These are phyloP conservation scores for Cettia cetti DNA, from an alignment of 2,113 vertebrate species.

Conservation along the genomic window DNA sequence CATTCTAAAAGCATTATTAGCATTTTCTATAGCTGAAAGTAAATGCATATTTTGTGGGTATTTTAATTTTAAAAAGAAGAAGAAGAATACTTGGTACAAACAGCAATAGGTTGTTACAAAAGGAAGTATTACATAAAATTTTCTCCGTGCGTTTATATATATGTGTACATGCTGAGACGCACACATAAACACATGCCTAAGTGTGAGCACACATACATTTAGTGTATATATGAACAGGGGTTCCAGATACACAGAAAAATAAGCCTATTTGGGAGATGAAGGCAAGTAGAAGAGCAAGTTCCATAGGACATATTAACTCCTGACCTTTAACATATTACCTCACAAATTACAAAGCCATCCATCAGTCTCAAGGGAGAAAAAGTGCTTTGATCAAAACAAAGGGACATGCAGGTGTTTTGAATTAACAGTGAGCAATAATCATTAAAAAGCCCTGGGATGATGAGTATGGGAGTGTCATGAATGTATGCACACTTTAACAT, in stretches of 20 bases:
- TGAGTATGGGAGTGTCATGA: slow-evolving; percentile 5
- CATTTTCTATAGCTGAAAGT: slow-evolving; percentile 85
- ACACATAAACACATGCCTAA: slow-evolving; percentile 21
- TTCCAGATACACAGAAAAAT: slow-evolving; percentile 49
- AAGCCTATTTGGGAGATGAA: slow-evolving; percentile 59
- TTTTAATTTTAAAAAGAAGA: slow-evolving; percentile 82
- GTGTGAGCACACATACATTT: slow-evolving; percentile 6
- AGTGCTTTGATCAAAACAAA: slow-evolving; percentile 75
- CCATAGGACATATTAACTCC: slow-evolving; percentile 73
- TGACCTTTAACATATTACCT: slow-evolving; percentile 80
- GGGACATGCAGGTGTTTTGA: slow-evolving; percentile 72
- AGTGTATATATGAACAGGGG: slow-evolving; percentile 33
- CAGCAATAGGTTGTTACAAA: slow-evolving; percentile 79
- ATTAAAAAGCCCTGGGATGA: slow-evolving; percentile 59
- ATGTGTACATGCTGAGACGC: background rate
- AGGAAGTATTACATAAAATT: slow-evolving; percentile 67
- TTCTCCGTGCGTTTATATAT: slow-evolving; percentile 34
- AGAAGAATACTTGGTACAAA: slow-evolving; percentile 83
- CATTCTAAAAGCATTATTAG: slow-evolving; percentile 93
- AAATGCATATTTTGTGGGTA: slow-evolving; percentile 83
- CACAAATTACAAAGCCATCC: slow-evolving; percentile 72
- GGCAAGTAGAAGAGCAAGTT: slow-evolving; percentile 69
- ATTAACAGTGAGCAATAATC: slow-evolving; percentile 69
- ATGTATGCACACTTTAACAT: slow-evolving; percentile 18
- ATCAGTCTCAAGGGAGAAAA: slow-evolving; percentile 54